Percentiles rank a stretch among this genome's conserved stretches.
Evolutionary conservation across 2,797 vertebrate genomes (phyloP).

Genomic region (Chaetophractus vellerosus): DNA sequence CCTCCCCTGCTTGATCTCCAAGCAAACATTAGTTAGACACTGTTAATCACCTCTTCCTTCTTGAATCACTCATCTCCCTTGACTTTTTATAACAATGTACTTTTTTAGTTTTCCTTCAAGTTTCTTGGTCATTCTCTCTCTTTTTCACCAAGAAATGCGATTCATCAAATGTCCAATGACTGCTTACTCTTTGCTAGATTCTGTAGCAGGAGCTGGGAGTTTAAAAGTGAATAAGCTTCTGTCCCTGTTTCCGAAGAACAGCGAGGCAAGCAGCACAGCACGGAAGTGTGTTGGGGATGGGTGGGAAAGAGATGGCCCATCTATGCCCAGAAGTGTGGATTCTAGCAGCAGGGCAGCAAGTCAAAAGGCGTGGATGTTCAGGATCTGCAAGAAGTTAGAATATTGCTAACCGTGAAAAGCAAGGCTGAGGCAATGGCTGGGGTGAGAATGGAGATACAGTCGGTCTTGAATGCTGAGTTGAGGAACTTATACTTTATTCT

Average conservation of each 20-base stretch:
- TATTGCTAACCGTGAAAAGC: background rate
- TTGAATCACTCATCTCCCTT: background rate
- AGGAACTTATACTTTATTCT: background rate
- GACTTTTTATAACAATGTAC: background rate
- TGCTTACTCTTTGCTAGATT: background rate
- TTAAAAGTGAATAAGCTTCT: background rate
- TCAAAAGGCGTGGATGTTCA: background rate
- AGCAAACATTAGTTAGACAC: slow-evolving; percentile 4
- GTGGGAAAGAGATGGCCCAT: background rate
- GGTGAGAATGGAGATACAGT: background rate
- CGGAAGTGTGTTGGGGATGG: background rate
- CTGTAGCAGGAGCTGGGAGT: background rate
- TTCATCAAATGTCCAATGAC: background rate
- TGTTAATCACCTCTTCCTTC: slow-evolving; percentile 7
- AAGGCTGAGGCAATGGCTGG: background rate
- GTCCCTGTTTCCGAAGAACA: background rate
- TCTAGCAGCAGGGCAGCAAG: background rate
- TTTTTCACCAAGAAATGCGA: background rate
- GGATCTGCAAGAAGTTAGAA: background rate
- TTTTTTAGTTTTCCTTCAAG: slow-evolving; percentile 7
- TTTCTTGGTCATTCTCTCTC: background rate
- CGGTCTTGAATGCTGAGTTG: background rate
- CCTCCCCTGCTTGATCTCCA: background rate
- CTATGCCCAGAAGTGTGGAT: background rate
- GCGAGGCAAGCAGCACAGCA: background rate